Base-by-base conservation (phyloP, 1,140 invertebrate genomes). In the Aphelinus certus region DNA sequence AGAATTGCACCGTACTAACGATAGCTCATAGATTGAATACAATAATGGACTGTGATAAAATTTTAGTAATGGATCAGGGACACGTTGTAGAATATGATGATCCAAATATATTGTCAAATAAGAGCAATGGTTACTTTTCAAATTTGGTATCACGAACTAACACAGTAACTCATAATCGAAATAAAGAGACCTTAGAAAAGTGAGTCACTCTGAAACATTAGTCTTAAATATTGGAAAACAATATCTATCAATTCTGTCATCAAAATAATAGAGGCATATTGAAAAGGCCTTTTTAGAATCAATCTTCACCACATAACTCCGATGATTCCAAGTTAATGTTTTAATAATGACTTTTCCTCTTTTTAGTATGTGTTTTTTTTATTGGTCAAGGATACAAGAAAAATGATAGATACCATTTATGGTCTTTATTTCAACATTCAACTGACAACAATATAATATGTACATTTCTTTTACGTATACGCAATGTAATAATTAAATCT, bases 21-120 rank as follows among this genome's bases (percentile, higher is more conserved):
- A 92, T 93, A 62, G 91, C 92, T 26, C 92, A 93, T 81, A 83
- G 92, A 66, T 81, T 93, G 0, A 90, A 92, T 78, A 92, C 92
- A 2, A 91, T 93, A 43, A 90, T 93, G 86, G 91, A 93, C 74
- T 89, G 85, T 53, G 88, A 86, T 66, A 84, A 85, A 75, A 84
- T 92, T 48, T 72, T 92, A 74, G 89, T 91, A 0, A 86, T 92
- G 82, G 87, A 90, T 55, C 81, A 83, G 7, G 91, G 73, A 0
- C 48, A 26, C 43, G 42, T 75, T 3, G 47, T 70, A 0, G 73
- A 75, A 45, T 75, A 70, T 10, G 73, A 65, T 3, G 1, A 3
- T n/a, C 73, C 73, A 0, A 5, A 58, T 0, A 42, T 64, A 1
- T 51, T 75, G 2, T 42, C 58, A 10, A 60, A 55, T 10, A 47